A percentile compares a stretch with the other conserved stretches of the same genome.
Evolutionary conservation across 2,113 vertebrate genomes (phyloP).

Genomic region (Dicerorhinus sumatrensis): DNA sequence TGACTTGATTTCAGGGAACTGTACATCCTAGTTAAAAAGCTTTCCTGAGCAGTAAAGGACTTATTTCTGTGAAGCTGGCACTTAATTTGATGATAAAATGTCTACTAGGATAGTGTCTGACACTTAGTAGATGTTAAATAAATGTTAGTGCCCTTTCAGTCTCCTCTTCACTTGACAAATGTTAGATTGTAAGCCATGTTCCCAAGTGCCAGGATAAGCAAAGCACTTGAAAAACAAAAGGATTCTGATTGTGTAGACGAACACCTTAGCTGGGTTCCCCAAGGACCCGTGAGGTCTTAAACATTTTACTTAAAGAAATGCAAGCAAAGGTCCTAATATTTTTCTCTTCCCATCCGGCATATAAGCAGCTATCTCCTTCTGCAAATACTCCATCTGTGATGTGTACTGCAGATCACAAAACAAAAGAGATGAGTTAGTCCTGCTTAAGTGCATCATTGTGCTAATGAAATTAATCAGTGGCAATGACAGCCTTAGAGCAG

Average conservation of each 20-base stretch:
- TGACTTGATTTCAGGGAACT: slow-evolving; percentile 72
- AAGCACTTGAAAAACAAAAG: slow-evolving; percentile 56
- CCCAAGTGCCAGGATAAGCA: slow-evolving; percentile 38
- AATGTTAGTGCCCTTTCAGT: slow-evolving; percentile 9
- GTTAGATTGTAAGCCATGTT: slow-evolving; percentile 58
- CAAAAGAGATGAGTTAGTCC: slow-evolving; percentile 62
- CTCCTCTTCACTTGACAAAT: slow-evolving; percentile 46
- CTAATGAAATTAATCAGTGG: slow-evolving; percentile 79
- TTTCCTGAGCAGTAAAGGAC: slow-evolving; percentile 71
- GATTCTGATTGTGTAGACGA: slow-evolving; percentile 30
- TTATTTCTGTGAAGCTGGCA: slow-evolving; percentile 59
- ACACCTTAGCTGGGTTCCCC: slow-evolving; percentile 21
- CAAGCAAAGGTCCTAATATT: not conserved
- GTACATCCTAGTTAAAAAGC: slow-evolving; percentile 74
- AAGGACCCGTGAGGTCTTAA: slow-evolving; percentile 14
- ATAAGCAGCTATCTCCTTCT: not conserved
- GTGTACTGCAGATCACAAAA: slow-evolving; percentile 55
- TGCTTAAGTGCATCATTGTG: slow-evolving; percentile 66
- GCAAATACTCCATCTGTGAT: not conserved
- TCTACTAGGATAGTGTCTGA: not conserved
- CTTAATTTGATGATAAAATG: not conserved
- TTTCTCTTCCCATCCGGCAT: slow-evolving; percentile 54
- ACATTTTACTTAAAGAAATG: slow-evolving; percentile 73
- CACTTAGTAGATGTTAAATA: slow-evolving; percentile 50
- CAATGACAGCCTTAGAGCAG: slow-evolving; percentile 58